Evolutionary conservation across 2,797 vertebrate genomes (phyloP).

Genomic region (Sebastes alutus): DNA sequence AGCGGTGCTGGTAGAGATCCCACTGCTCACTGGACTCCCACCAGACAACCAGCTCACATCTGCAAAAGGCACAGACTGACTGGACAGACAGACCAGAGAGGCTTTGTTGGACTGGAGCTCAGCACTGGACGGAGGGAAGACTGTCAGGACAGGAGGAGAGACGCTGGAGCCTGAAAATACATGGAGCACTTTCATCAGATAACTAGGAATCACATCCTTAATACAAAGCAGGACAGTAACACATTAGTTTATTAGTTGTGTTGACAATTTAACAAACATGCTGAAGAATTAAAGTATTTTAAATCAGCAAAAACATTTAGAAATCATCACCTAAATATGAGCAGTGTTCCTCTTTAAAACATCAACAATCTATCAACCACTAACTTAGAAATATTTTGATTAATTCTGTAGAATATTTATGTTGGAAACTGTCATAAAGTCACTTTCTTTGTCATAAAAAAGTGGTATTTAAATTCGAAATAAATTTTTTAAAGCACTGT

Average conservation of each 20-base stretch:
- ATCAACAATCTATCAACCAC: neutral
- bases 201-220: neutral
- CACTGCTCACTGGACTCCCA: slow-evolving; percentile 61
- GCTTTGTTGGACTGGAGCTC: slow-evolving; percentile 61
- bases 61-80: slow-evolving; percentile 54
- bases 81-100: slow-evolving; percentile 70
- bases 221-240: neutral
- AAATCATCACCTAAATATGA: neutral
- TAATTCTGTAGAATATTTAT: neutral
- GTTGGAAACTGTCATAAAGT: too few relatives aligned
- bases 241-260: neutral
- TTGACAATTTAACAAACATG: neutral
- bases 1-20: slow-evolving; percentile 62
- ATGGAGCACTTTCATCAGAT: neutral
- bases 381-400: neutral
- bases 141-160: slow-evolving; percentile 62
- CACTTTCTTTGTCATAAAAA: too few relatives aligned
- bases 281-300: too few relatives aligned
- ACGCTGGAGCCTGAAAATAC: slow-evolving; percentile 48
- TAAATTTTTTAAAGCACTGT: neutral
- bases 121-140: slow-evolving; percentile 72
- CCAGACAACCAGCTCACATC: slow-evolving; percentile 67
- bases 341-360: neutral
- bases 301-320: too few relatives aligned
- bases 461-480: too few relatives aligned